Evolutionary conservation across 2,888 invertebrate species (phyloP), one percentile per base, ranked within the genome.

Genomic region (Argyra leucocephala): DNA sequence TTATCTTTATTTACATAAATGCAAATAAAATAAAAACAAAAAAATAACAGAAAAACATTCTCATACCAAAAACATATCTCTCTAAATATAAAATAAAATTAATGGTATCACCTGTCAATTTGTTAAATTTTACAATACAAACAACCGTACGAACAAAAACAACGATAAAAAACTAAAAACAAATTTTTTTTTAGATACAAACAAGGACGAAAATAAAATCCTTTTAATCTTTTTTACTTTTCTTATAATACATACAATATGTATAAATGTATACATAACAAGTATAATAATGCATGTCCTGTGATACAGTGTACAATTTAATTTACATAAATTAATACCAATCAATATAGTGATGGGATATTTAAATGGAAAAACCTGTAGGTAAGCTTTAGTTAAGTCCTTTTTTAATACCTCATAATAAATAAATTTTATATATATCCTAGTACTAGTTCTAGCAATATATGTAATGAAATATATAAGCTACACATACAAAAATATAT

Each of bases 61-160:
- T 18, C 18, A 5, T 18, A 12, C 12, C 31, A 31, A 31, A 48
- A 48, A 31, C 31, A 31, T 7, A 31, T 18, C 10, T 31, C 31
- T 7, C 5, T 48, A 48, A 48, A 18, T n/a, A 15, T n/a, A 48
- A 48, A 48, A 48, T 48, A 48, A 48, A 48, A 48, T 48, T 48
- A 48, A 48, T 48, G 48, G 48, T 48, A 48, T 48, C 48, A 48
- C 48, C 48, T 48, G 48, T 48, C 48, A 48, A 48, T 48, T 48
- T 48, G 48, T 48, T 48, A 15, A 48, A 48, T 48, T 48, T 48
- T 15, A 48, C 48, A 48, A 48, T n/a, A 48, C 5, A 48, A 18
- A 48, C 2, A 18, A 7, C 10, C 31, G 18, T 18, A 15, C 15
- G 15, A 10, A 37, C 15, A 37, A 37, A 37, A 15, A 15, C 37